Base-by-base conservation (phyloP, 1,140 invertebrate genomes). In the Chionoecetes opilio region DNA sequence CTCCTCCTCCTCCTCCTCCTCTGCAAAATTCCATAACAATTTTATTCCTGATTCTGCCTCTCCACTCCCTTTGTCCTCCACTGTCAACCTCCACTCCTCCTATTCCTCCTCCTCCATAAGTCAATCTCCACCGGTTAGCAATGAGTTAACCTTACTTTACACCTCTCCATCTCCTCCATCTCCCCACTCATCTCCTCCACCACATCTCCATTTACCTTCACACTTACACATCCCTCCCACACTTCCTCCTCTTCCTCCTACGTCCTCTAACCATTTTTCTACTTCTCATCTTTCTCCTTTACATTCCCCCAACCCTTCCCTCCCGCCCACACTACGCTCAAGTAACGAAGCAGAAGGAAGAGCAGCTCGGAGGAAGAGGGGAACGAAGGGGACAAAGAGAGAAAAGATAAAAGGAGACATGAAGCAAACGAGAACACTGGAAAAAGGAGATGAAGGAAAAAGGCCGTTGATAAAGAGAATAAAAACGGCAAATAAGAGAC, bases 381-480 rank as follows among this genome's bases (percentile, higher is more conserved):
- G 26, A 75, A 26, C 63, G 63, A 75, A 75, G 21, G 63, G 63
- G 63, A 75, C 63, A 75, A 75, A 75, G 63, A 75, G 63, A 75
- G 63, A n/a, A n/a, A 75, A 75, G 63, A 75, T 75, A 75, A 75
- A 75, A 26, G 63, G 26, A 75, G 63, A 75, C 63, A 26, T n/a
- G 63, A 75, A 75, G n/a, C 63, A 26, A 75, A 75, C 9, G 63
- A 26, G n/a, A 75, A 75, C 63, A 21, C 63, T 5, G 63, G 63
- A 75, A 75, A 75, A 75, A 75, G 63, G 63, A 75, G 63, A 75
- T n/a, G 63, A 75, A 5, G n/a, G 63, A n/a, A 75, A 75, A 75
- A 75, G 63, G 9, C 21, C 63, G 63, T 2, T 5, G 63, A 75
- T n/a, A n/a, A 75, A 75, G 63, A 75, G 63, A n/a, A n/a, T n/a